Evolutionary conservation across 1,140 invertebrate genomes (phyloP), one percentile per base, ranked within the genome.

Genomic region (Aethina tumida): DNA sequence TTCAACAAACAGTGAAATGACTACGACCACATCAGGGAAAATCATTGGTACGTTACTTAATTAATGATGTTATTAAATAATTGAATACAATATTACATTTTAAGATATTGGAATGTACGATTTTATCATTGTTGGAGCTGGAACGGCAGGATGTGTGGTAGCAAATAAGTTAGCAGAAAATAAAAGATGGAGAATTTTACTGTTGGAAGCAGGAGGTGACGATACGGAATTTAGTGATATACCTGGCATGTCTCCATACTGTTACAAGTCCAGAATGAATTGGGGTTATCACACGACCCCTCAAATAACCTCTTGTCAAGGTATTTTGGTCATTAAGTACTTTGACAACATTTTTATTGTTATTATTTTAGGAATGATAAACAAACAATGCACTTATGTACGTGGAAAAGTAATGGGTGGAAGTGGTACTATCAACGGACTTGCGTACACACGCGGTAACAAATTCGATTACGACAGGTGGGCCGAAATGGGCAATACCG

Each of bases 241-340:
- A 9, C 49, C 50, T 4, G 35, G 39, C 3, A 27, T 49, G 9
- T n/a, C 18, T 2, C 19, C 24, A 31, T 36, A 53, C 20, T 19
- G 33, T 4, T 21, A 36, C 29, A 25, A 30, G 4, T 40, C 52
- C 3, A 36, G 45, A 6, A 21, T 14, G 12, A 74, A 85, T 52
- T 88, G 83, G 83, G 67, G 71, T 30, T 86, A 81, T 52, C 53
- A 58, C 7, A 81, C 81, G 41, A 72, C 35, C 2, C 14, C 27
- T 3, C 35, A 43, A 31, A 33, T 2, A 9, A 34, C 10, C 2
- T 31, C 19, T 24, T 43, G 41, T 20, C 15, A 32, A 20, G 41
- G 41, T 43, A 26, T 24, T 24, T 24, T n/a, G 6, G 7, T 24
- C 22, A 24, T 7, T 24, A 7, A 24, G n/a, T 24, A 24, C 22